Conservation (phyloP, 2,113 vertebrate genomes). For the Anguilla rostrata region DNA sequence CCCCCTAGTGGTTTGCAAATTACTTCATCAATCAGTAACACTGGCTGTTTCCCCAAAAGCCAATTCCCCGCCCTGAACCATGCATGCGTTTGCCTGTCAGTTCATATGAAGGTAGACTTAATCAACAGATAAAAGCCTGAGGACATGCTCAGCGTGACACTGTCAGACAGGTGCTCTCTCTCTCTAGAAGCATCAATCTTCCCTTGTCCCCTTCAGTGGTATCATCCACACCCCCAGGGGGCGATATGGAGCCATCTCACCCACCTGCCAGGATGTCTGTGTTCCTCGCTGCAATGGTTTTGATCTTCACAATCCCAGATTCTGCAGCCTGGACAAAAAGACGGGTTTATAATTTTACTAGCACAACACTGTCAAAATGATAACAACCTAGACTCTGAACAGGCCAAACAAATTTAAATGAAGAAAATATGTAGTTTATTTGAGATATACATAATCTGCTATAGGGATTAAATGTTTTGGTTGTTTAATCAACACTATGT, state of each 20-base stretch:
- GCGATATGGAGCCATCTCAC: constrained; percentile 4
- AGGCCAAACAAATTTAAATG: not conserved
- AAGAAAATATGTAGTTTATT: too few species aligned
- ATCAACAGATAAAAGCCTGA: not conserved
- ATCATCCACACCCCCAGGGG: not conserved
- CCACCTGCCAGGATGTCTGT: constrained; percentile 93
- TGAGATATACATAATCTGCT: too few species aligned
- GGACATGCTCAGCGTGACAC: not conserved
- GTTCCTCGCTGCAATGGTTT: constrained; percentile 94
- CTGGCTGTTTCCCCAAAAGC: too few species aligned
- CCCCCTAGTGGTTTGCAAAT: too few species aligned
- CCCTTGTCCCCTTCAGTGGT: not conserved
- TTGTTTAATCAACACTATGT: too few species aligned
- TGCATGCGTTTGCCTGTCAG: not conserved
- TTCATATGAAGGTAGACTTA: not conserved
- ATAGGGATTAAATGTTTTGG: too few species aligned
- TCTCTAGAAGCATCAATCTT: not conserved
- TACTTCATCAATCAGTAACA: too few species aligned
- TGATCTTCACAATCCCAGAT: constrained; percentile 99
- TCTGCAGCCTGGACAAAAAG: constrained; percentile 83
- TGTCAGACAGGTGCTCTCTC: not conserved
- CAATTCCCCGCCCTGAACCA: not conserved
- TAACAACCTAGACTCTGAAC: not conserved
- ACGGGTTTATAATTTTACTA: not conserved
- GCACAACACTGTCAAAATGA: not conserved